Conservation (phyloP, 2,797 vertebrate species). For the Pristis pectinata region DNA sequence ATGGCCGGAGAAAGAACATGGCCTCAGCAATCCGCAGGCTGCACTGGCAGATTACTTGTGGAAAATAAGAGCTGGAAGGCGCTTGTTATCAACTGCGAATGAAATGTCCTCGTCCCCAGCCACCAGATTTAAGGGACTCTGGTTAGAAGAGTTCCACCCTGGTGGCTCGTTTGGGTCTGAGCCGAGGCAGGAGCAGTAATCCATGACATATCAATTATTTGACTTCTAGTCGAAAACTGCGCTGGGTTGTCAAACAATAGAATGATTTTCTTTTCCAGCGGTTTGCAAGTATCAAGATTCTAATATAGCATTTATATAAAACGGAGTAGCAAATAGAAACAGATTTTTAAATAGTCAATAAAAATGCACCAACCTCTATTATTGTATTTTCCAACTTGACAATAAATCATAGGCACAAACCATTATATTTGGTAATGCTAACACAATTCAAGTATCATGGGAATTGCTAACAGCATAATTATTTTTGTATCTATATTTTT, state of each 20-base stretch:
- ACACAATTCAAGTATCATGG: background rate
- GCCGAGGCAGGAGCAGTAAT: constrained; percentile 78
- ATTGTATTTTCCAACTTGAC: background rate
- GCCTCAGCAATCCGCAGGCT: constrained; percentile 54
- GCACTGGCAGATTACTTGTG: constrained; percentile 61
- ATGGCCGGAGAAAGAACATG: constrained; percentile 45
- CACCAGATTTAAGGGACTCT: constrained; percentile 59
- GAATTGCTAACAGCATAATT: constrained; percentile 28
- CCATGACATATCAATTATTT: constrained; percentile 69
- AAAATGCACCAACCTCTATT: constrained; percentile 28
- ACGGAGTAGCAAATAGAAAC: constrained; percentile 16
- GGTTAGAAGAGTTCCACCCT: constrained; percentile 55
- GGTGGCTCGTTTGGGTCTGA: constrained; percentile 57
- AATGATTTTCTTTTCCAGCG: constrained; percentile 16
- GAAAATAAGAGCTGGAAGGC: constrained; percentile 58
- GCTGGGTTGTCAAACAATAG: constrained; percentile 21
- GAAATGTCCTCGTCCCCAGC: constrained; percentile 46
- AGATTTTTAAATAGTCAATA: constrained; percentile 30
- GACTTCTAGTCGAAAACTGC: constrained; percentile 51
- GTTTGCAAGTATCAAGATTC: constrained; percentile 7
- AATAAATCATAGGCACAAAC: constrained; percentile 12
- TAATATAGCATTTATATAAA: constrained; percentile 16
- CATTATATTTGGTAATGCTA: constrained; percentile 20
- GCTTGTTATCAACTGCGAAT: constrained; percentile 54
- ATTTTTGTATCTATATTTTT: constrained; percentile 19